Base-by-base conservation (phyloP, 2,113 vertebrate genomes). In the Sigmodon hispidus region DNA sequence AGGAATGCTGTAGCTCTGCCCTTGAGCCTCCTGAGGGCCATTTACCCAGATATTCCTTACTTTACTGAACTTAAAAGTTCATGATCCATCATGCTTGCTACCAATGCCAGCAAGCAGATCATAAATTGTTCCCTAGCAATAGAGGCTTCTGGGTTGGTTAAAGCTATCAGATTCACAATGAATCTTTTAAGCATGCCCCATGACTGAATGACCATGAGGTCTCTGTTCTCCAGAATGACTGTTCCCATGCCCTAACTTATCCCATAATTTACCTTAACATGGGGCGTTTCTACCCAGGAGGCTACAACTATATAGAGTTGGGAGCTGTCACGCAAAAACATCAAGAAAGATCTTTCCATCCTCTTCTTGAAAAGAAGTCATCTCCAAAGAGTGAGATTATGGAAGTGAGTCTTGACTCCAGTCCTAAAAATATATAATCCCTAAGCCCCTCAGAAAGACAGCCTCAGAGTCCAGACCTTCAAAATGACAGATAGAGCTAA, bases 271-370 rank as follows among this genome's bases (percentile, higher is more conserved):
- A 43, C 31, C 50, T 55, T 88, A 63, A 67, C 29, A 80, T 22
- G 7, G 55, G 83, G 43, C 59, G 10, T 93, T 65, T 76, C 86
- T 69, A 87, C 87, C 84, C n/a, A 84, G 67, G 52, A 94, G 34
- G 19, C 73, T 22, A 19, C 31, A 31, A 70, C 79, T 77, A 72
- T 50, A 57, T 57, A 59, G 21, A n/a, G 22, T 19, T n/a, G 43
- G 69, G 81, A 57, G 29, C 43, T 92, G 87, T 94, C n/a, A 40
- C 84, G 73, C 67, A 86, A 86, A 84, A 95, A 67, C 87, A 89
- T 69, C 79, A 93, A 75, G 77, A 59, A 72, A 92, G 59, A 72
- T 16, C 26, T 92, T 95, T 90, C 72, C 65, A 72, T 95, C 84
- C 72, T 95, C 90, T 61, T 72, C 36, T 94, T 84, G 13, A 43